Base-by-base conservation (phyloP, 2,797 vertebrate genomes). In the Poecilia velifera region DNA sequence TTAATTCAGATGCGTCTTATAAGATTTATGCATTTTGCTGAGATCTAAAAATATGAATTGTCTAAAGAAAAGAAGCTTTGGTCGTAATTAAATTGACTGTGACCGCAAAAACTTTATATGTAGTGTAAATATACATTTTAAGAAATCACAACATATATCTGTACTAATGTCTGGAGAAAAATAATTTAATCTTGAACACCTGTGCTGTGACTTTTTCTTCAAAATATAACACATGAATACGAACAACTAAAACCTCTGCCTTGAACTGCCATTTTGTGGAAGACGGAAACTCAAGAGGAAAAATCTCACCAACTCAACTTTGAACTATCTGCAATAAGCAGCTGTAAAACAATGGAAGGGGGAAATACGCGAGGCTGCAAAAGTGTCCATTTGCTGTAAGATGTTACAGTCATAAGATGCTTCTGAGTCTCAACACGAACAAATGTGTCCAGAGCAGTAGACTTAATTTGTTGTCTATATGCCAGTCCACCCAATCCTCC, bases 381-480 rank as follows among this genome's bases (percentile, higher is more conserved):
- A 62, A 62, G 31, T 62, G 28, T 34, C 6, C 2, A 28, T 14
- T 28, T 59, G 57, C n/a, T 59, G 6, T 18, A 18, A 62, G 59
- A 62, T 34, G 31, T 34, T 18, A 62, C 12, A 57, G n/a, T 57
- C 55, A 57, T 12, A 14, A 57, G n/a, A 57, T 14, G 25, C 31
- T 62, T 62, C 18, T 62, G 28, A 62, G 14, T 62, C 31, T 62
- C 28, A 62, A 34, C 14, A 62, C 0, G 6, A 31, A 62, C 59
- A 62, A 62, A 62, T 31, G 59, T 34, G 28, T 62, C 25, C n/a
- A 57, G 55, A 16, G 59, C 31, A 68, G 82, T 76, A 72, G 76
- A 8, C 28, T 49, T 72, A 28, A 72, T 72, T 46, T 72, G 43
- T 62, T 72, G 43, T 20, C 18, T 16, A 34, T 18, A 47, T 47